Base-by-base conservation (phyloP, 2,888 invertebrate species). In the Drosophila meridiana region DNA sequence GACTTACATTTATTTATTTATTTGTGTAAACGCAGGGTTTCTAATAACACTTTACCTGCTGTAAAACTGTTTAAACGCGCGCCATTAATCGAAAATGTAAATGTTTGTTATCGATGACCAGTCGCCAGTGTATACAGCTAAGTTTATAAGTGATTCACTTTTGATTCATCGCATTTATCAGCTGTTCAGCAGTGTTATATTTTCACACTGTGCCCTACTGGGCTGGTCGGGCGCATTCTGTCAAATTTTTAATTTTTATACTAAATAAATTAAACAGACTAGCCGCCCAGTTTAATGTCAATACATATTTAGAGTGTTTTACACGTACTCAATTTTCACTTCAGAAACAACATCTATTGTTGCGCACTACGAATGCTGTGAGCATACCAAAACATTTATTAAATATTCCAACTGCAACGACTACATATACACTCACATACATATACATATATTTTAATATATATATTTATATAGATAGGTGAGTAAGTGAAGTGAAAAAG, bases 401-500 rank as follows among this genome's bases (percentile, higher is more conserved):
- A 43, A 34, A 30, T 42, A 42, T 52, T 48, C n/a, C 13, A 40
- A 67, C 43, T 48, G 62, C 60, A 40, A 56, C 50, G 6, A 60
- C 32, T n/a, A 64, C 65, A 55, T n/a, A 20, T 40, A 57, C 48
- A 62, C 30, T 20, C 14, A 30, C 32, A 43, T 40, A 30, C 14
- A 45, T 45, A 43, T 34, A 40, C 30, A 43, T 50, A 55, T 60
- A 30, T 36, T 28, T 20, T 11, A 11, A 20, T 32, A 34, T 50
- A 52, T 20, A 11, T 11, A 42, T 40, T 3, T n/a, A 9, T 30
- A 36, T 30, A 8, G 50, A 64, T 62, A 9, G 67, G 80, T 80
- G 80, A 78, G 78, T 78, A 80, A 75, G 47, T 59, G 56, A 20
- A 14, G 61, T 58, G 69, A 36, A 32, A 3, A 13, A 75, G 47